Conservation (phyloP, 1,140 invertebrate genomes). For the Drosophila sp. region DNA sequence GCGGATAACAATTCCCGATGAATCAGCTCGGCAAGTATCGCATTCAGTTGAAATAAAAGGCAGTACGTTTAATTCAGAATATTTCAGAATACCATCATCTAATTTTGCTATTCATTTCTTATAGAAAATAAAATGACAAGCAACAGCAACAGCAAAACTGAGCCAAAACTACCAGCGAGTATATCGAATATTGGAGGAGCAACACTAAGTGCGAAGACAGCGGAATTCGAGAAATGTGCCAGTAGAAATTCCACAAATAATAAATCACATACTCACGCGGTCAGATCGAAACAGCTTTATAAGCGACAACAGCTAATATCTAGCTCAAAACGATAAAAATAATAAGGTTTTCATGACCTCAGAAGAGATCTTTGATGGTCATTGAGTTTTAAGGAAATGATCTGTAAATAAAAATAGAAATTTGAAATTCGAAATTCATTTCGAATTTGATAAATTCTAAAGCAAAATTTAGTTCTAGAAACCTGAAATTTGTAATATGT, state of each 20-base stretch:
- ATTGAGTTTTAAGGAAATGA: too few relatives aligned
- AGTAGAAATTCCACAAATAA: conserved; percentile 84
- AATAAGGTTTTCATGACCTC: not conserved
- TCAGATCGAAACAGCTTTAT: conserved; percentile 86
- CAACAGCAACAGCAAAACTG: conserved; percentile 20
- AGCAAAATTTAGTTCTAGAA: too few relatives aligned
- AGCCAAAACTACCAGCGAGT: conserved; percentile 86
- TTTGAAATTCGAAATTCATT: too few relatives aligned
- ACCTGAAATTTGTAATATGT: too few relatives aligned
- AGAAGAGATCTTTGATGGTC: too few relatives aligned
- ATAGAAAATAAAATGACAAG: conserved; percentile 18
- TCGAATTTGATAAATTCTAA: too few relatives aligned
- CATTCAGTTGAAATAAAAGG: conserved; percentile 2
- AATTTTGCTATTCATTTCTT: not conserved
- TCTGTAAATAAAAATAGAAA: too few relatives aligned
- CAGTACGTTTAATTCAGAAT: too few relatives aligned
- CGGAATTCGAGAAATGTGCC: conserved; percentile 88
- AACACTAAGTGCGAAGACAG: conserved; percentile 88
- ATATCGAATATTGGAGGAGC: conserved; percentile 89
- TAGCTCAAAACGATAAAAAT: conserved; percentile 85
- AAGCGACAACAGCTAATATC: conserved; percentile 92
- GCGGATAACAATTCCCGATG: conserved; percentile 89
- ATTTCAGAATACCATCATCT: too few relatives aligned
- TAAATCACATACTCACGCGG: conserved; percentile 13
- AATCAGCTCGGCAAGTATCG: not conserved